Conservation (phyloP, 2,888 invertebrate species). For the Meganola albula region DNA sequence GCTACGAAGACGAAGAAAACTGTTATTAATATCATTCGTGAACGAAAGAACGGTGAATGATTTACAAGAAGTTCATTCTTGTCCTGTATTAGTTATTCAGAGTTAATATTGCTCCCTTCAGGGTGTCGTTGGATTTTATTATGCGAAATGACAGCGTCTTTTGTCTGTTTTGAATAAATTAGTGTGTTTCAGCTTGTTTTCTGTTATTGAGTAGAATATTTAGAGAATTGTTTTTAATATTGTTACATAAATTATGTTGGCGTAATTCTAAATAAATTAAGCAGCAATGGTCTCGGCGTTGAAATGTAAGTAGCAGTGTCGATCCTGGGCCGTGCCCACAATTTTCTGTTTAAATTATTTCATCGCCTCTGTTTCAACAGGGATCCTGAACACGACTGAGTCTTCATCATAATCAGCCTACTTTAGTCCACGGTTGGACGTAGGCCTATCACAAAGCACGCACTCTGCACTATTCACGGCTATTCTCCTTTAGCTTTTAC, state of each 20-base stretch:
- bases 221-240: neutral
- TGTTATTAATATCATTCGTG: conserved; percentile 65
- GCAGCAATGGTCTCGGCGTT: no score
- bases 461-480: no score
- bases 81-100: conserved; percentile 42
- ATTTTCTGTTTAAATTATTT: neutral
- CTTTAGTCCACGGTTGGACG: no score
- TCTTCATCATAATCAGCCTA: no score
- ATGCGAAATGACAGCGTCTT: conserved; percentile 23
- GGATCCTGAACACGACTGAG: no score
- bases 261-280: no score
- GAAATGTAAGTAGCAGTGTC: no score
- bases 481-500: no score
- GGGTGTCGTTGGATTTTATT: conserved; percentile 36
- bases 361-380: neutral
- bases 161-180: conserved; percentile 22
- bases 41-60: conserved; percentile 40
- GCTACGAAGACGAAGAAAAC: conserved; percentile 64
- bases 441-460: no score
- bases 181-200: conserved; percentile 13
- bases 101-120: conserved; percentile 45
- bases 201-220: neutral
- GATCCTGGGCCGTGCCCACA: no score
- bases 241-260: neutral
- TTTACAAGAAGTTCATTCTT: conserved; percentile 48